Percentiles rank a stretch among this genome's conserved stretches.
These are phyloP conservation scores for Actenoides lindsayi DNA, from an alignment of 2,113 vertebrate genomes.

Conservation along the genomic window DNA sequence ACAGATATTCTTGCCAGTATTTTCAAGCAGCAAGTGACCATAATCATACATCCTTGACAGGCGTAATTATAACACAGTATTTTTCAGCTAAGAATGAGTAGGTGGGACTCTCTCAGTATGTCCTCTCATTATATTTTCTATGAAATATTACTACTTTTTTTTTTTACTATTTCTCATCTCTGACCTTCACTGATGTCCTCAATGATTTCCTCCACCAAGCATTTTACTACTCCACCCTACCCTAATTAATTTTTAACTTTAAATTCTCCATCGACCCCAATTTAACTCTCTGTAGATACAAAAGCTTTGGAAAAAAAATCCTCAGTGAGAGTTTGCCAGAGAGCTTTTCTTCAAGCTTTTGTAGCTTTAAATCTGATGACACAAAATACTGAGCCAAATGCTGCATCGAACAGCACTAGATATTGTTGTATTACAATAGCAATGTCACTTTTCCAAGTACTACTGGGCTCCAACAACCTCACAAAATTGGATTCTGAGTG, in stretches of 20 bases:
- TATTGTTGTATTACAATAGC: neutral
- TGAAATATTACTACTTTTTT: neutral
- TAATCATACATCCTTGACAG: neutral
- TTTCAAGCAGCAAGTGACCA: neutral
- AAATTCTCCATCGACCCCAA: neutral
- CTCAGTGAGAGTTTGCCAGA: neutral
- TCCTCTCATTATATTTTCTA: neutral
- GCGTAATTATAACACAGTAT: neutral
- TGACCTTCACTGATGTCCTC: constrained; percentile 21
- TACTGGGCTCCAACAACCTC: neutral
- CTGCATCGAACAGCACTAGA: neutral
- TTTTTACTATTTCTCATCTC: constrained; percentile 18
- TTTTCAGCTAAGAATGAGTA: neutral
- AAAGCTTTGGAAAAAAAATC: neutral
- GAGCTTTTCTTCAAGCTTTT: neutral
- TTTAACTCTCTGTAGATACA: neutral
- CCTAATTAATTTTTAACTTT: constrained; percentile 51
- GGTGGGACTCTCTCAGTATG: neutral
- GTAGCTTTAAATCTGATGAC: neutral
- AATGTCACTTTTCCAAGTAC: neutral
- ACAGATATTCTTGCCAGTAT: neutral
- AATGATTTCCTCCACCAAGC: neutral
- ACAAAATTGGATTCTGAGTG: neutral
- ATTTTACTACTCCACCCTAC: neutral
- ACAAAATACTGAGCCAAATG: neutral